phyloP scores from a whole-genome alignment of 2,113 vertebrate species.

The Cebidichthys violaceus region DNA sequence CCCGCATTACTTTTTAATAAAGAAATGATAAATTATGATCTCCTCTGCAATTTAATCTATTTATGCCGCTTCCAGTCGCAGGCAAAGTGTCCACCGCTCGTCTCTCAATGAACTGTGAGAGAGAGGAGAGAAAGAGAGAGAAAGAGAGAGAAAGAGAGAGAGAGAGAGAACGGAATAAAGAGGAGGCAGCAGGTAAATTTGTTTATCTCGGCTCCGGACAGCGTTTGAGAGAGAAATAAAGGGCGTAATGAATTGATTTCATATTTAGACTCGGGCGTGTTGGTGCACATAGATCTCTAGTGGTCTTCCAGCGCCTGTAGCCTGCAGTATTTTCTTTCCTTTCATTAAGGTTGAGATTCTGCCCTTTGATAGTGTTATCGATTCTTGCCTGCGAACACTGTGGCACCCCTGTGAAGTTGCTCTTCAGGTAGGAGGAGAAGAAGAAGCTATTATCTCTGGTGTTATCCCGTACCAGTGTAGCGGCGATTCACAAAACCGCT shows the following conservation, averaged over 20 bases:
- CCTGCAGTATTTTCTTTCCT: conserved; percentile 78
- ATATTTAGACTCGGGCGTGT: conserved; percentile 74
- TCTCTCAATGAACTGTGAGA: conserved; percentile 65
- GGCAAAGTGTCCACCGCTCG: conserved; percentile 77
- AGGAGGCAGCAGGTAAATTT: conserved; percentile 69
- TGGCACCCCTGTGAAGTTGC: conserved; percentile 78
- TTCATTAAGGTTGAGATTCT: conserved; percentile 78
- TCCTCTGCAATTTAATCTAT: conserved; percentile 81
- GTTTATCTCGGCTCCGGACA: conserved; percentile 63
- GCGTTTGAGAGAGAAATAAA: conserved; percentile 74
- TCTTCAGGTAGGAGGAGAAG: conserved; percentile 68
- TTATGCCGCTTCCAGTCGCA: conserved; percentile 71
- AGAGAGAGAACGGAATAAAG: conserved; percentile 47
- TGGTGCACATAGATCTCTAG: conserved; percentile 71
- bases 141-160: conserved; percentile 5
- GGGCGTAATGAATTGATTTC: conserved; percentile 81
- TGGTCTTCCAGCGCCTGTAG: conserved; percentile 72
- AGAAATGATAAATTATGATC: conserved; percentile 85
- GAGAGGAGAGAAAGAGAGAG: conserved; percentile 15
- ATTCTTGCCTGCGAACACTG: conserved; percentile 74
- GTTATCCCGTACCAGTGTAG: conserved; percentile 69
- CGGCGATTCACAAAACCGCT: conserved; percentile 69
- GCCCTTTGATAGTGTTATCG: conserved; percentile 80
- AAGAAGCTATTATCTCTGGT: conserved; percentile 74
- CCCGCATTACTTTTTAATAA: conserved; percentile 87